Base-by-base conservation (phyloP, 2,888 invertebrate species). In the Coelinius sp. region DNA sequence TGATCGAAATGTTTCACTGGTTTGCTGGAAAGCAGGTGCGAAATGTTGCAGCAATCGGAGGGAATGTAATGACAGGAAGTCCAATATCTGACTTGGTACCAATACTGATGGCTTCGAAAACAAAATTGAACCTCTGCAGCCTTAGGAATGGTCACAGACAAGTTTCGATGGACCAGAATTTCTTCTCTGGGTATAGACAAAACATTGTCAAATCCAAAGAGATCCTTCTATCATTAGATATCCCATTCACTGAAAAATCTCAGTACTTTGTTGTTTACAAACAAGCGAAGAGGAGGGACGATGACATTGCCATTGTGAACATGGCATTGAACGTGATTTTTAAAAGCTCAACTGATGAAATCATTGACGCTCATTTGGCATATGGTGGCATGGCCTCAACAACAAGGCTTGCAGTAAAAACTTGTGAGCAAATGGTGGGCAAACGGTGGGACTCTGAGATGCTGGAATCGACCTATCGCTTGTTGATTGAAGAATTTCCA, bases 81-180 rank as follows among this genome's bases (percentile, higher is more conserved):
- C 98, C 98, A 0, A 98, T 98, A 85, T 97, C 98, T 0, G 98
- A 99, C 88, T 90, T 98, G 83, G 96, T 97, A 88, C 98, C 98
- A 0, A 92, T 98, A 78, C 91, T 98, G 73, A 92, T 97, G 90
- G 96, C 98, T 0, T 92, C 93, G 68, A 90, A 90, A 65, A 91
- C 92, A 22, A 89, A 90, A 75, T 84, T 96, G 12, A 91, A 92
- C 78, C 88, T 95, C 0, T 88, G 89, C 31, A 94, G 93, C 80
- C 86, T 87, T 53, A 88, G 85, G 4, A 84, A 85, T 41, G 92
- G 92, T 0, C 82, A 80, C 5, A 90, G 93, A 78, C 89, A 88
- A 75, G 89, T 97, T 6, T 84, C 86, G 2, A 92, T 98, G 89
- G 93, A 97, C 82, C 89, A 91, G 52, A 90, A 89, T 0, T 98